A percentile compares a stretch with the other conserved stretches of the same genome.
phyloP scores from a whole-genome alignment of 2,797 vertebrate species.

The Manis crassicaudata region DNA sequence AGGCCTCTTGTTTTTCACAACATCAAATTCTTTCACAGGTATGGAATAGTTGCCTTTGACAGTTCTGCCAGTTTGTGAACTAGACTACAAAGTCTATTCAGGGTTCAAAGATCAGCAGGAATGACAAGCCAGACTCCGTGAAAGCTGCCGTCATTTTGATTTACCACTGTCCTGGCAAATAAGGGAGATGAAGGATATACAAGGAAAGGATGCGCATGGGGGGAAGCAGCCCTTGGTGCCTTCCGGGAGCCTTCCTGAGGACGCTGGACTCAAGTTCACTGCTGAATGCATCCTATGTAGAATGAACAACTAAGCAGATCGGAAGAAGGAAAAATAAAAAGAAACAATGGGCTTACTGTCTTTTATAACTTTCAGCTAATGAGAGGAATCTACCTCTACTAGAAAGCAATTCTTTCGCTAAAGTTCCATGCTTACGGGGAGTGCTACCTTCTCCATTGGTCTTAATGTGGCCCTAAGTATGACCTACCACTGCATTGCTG shows the following conservation, averaged over 20 bases:
- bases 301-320: neutral
- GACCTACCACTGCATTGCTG: neutral
- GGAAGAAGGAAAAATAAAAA: neutral
- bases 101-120: neutral
- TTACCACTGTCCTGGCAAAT: neutral
- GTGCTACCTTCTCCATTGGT: neutral
- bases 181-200: neutral
- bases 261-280: neutral
- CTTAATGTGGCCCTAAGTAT: neutral
- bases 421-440: neutral
- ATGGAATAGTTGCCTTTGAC: neutral
- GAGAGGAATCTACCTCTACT: neutral
- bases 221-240: neutral
- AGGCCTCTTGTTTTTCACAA: neutral
- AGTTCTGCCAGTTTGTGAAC: neutral
- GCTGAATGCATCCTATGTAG: neutral
- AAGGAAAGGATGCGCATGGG: rapidly evolving
- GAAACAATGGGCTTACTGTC: neutral
- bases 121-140: neutral
- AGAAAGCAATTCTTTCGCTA: neutral
- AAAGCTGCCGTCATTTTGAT: neutral
- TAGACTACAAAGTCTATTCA: neutral
- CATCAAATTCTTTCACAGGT: neutral
- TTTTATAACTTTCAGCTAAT: neutral
- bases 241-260: neutral